Conservation (phyloP, 2,797 vertebrate genomes). For the Tinamus major region DNA sequence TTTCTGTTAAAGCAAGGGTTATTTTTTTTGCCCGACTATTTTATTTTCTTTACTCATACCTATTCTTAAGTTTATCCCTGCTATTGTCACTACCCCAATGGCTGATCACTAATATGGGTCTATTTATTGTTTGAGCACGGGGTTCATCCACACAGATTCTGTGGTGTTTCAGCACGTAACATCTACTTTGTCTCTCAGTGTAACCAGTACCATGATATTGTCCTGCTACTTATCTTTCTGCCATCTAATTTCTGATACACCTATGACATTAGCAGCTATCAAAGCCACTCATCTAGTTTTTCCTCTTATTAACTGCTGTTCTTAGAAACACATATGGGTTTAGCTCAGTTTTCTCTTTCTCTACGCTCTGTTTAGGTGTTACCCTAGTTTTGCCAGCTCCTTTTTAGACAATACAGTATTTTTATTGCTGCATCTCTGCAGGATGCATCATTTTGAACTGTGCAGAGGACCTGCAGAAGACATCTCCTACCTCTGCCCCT, state of each 20-base stretch:
- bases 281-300: conserved; percentile 38
- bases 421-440: conserved; percentile 31
- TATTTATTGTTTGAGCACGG: background rate
- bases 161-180: conserved; percentile 27
- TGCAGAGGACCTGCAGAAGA: background rate
- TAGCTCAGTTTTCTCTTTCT: background rate
- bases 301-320: conserved; percentile 29
- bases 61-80: background rate
- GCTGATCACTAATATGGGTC: background rate
- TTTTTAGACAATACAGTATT: conserved; percentile 17
- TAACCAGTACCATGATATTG: conserved; percentile 52
- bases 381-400: conserved; percentile 20
- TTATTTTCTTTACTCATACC: background rate
- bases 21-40: background rate
- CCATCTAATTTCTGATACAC: conserved; percentile 51
- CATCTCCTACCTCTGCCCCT: conserved; percentile 4
- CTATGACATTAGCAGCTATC: conserved; percentile 59
- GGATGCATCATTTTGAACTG: background rate
- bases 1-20: background rate
- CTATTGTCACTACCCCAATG: background rate
- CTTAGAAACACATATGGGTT: background rate
- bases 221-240: conserved; percentile 55
- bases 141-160: background rate
- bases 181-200: conserved; percentile 54
- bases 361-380: conserved; percentile 17